Percentiles rank a stretch among this genome's conserved stretches.
These are phyloP conservation scores for Plodia interpunctella DNA, from an alignment of 1,140 invertebrate genomes.

Conservation along the genomic window DNA sequence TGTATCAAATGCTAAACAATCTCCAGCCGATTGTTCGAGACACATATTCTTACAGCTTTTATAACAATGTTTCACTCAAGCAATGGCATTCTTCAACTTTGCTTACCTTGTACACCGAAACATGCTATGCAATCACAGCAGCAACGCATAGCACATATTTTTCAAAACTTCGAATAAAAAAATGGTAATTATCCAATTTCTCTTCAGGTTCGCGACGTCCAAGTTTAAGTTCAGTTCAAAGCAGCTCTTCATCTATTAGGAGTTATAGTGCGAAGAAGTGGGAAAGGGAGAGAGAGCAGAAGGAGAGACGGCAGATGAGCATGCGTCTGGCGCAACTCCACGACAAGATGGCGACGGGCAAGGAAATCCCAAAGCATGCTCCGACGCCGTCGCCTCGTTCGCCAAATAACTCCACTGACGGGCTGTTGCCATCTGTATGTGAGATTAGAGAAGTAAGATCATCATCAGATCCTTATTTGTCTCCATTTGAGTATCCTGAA, in stretches of 20 bases:
- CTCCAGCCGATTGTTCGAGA: not conserved
- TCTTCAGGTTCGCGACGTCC: conserved; percentile 86
- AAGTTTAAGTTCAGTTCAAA: conserved; percentile 88
- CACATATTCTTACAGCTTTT: not conserved
- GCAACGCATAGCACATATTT: not conserved
- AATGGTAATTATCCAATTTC: conserved; percentile 1
- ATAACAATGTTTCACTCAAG: not conserved
- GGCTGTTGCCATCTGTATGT: conserved; percentile 83
- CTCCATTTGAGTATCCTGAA: conserved; percentile 6
- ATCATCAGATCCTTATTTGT: conserved; percentile 19
- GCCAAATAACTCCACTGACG: conserved; percentile 85
- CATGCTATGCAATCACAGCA: conserved; percentile 5
- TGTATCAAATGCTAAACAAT: not conserved
- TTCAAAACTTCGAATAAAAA: not conserved
- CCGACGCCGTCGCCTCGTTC: conserved; percentile 86
- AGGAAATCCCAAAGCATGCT: conserved; percentile 66
- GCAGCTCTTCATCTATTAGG: conserved; percentile 85
- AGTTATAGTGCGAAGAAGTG: conserved; percentile 87
- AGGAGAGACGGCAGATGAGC: conserved; percentile 85
- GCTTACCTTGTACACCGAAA: not conserved
- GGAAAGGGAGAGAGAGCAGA: conserved; percentile 86
- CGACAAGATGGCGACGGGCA: conserved; percentile 69
- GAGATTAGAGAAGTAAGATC: conserved; percentile 83
- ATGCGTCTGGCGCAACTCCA: conserved; percentile 82
- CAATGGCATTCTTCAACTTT: not conserved